phyloP scores from a whole-genome alignment of 1,140 invertebrate species.

The Steinernema feltiae region DNA sequence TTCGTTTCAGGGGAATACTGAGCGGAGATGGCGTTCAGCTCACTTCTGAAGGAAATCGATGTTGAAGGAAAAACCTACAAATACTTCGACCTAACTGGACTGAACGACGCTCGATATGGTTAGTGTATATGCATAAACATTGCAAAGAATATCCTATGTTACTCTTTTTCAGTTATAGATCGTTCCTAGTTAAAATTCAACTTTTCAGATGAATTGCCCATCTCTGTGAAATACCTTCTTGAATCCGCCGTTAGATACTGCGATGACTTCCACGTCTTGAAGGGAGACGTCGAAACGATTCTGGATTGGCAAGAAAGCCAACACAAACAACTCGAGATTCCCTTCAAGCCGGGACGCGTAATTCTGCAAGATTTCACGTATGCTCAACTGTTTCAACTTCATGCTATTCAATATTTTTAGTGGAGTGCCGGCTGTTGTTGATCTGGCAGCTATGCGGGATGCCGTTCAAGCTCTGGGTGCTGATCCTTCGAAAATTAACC shows the following conservation, averaged over 20 bases:
- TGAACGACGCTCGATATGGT: conserved; percentile 71
- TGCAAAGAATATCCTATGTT: no score
- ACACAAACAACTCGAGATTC: conserved; percentile 74
- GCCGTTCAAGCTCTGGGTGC: conserved; percentile 78
- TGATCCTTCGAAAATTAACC: conserved; percentile 87
- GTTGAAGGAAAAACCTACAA: conserved; percentile 67
- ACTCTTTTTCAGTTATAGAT: no score
- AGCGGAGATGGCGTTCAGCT: conserved; percentile 27
- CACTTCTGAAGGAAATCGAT: conserved; percentile 65
- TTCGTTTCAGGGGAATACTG: neutral
- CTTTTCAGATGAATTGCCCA: conserved; percentile 69
- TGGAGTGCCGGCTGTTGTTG: conserved; percentile 94
- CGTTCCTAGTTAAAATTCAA: conserved; percentile 18
- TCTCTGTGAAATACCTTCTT: conserved; percentile 81
- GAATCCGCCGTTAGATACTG: conserved; percentile 92
- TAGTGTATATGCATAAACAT: conserved; percentile 3
- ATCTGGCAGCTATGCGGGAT: conserved; percentile 97
- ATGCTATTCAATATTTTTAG: conserved; percentile 65
- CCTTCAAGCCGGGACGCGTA: conserved; percentile 88
- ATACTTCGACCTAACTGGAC: conserved; percentile 71
- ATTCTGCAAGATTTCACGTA: conserved; percentile 76
- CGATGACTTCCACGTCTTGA: conserved; percentile 80
- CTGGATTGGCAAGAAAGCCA: conserved; percentile 81
- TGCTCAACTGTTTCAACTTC: conserved; percentile 18
- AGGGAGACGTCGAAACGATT: conserved; percentile 80